These are phyloP conservation scores for Polyergus mexicanus DNA, from an alignment of 1,140 invertebrate species.

Conservation along the genomic window DNA sequence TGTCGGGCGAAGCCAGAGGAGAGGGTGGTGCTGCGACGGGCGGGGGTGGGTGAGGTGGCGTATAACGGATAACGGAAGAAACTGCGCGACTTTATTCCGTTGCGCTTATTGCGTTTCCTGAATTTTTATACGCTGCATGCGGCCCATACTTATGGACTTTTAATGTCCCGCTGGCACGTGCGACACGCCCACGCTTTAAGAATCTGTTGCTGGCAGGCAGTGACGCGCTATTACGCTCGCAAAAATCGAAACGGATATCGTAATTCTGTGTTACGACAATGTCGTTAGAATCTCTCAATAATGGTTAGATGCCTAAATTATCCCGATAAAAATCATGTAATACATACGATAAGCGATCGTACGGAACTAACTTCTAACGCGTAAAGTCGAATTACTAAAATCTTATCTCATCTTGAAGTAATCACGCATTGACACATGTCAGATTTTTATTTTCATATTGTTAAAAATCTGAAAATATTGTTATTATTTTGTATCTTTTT, in stretches of 20 bases:
- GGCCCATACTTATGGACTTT: conserved; percentile 74
- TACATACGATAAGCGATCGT: neutral
- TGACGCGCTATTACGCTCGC: conserved; percentile 30
- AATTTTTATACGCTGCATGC: conserved; percentile 80
- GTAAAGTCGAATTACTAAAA: neutral
- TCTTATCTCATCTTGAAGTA: neutral
- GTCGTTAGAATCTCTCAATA: neutral
- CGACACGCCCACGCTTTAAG: conserved; percentile 69
- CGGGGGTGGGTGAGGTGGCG: conserved; percentile 21
- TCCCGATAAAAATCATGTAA: neutral
- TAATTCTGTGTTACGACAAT: conserved; percentile 20
- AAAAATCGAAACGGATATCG: conserved; percentile 46
- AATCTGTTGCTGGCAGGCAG: conserved; percentile 63
- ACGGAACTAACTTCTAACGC: neutral
- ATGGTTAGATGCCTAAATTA: neutral
- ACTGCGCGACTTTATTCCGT: conserved; percentile 81
- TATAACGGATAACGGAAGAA: conserved; percentile 79
- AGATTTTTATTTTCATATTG: neutral
- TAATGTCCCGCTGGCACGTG: conserved; percentile 75
- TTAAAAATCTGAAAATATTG: neutral
- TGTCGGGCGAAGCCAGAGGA: neutral
- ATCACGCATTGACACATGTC: neutral
- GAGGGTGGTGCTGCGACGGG: conserved; percentile 37
- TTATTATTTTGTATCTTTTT: neutral
- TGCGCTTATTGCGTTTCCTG: conserved; percentile 82